Percentiles rank a stretch among this genome's conserved stretches.
Conservation (phyloP, 2,113 vertebrate genomes). For the Bubo bubo region DNA sequence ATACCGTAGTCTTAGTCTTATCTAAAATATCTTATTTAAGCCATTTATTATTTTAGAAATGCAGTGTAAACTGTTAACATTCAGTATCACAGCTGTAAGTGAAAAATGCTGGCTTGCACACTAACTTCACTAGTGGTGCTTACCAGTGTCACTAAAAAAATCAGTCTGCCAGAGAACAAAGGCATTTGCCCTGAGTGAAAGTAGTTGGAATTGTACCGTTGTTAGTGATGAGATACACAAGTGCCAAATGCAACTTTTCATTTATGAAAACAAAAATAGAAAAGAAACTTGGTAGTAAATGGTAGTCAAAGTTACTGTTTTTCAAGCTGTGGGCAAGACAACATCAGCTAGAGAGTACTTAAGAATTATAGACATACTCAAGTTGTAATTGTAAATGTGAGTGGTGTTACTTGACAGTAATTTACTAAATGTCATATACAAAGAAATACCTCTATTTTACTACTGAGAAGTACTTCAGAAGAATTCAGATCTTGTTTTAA, state of each 20-base stretch:
- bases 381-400: not conserved
- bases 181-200: not conserved
- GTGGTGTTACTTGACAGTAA: not conserved
- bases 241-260: not conserved
- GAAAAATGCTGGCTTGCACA: not conserved
- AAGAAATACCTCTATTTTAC: not conserved
- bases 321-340: not conserved
- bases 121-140: not conserved
- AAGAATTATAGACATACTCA: not conserved
- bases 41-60: not conserved
- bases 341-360: not conserved
- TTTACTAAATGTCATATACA: not conserved
- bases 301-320: not conserved
- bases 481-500: not conserved
- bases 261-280: not conserved
- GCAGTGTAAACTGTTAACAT: not conserved
- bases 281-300: not conserved
- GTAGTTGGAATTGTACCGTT: not conserved
- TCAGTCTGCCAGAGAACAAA: not conserved
- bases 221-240: not conserved
- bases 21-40: not conserved
- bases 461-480: not conserved
- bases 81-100: fast-evolving
- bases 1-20: not conserved
- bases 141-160: not conserved